Evolutionary conservation across 2,888 invertebrate species (phyloP), one percentile per base, ranked within the genome.

Genomic region (Chironomus riparius): DNA sequence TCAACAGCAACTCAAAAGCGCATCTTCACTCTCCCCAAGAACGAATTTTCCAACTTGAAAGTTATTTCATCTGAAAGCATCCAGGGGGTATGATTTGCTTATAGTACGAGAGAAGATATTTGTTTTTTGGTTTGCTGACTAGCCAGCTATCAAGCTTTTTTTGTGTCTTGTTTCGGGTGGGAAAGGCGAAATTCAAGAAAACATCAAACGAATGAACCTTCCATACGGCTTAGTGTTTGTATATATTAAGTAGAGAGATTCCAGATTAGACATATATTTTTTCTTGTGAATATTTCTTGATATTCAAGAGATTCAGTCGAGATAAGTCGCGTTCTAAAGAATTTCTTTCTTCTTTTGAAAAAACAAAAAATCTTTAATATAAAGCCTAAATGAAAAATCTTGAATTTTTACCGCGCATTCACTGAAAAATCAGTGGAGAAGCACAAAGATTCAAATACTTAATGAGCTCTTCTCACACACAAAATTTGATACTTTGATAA

Each of bases 401-500:
- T 10, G 2, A 38, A 38, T 38, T 48, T 47, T 68, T 24, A 22
- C 74, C 74, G 74, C 65, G 47, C 38, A 18, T 71, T 18, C 21
- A 56, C 10, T 38, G 18, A 56, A 15, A 56, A 56, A 56, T 56
- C 56, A 18, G 18, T 15, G 18, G 15, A n/a, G 56, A 15, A 18
- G n/a, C n/a, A 56, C n/a, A 56, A 18, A 56, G 56, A 56, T 18
- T 18, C 15, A 50, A 71, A 24, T 71, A 13, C 47, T 74, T 74
- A 74, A 74, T 47, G 74, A 74, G 65, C 74, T 74, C 68, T 74
- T 74, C 74, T 74, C 74, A 74, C 74, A 74, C 73, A 73, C 73
- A 73, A 73, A 50, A 73, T 73, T 62, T 62, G 65, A 65, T 65
- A 65, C 65, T 56, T 71, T 48, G 65, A 65, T 65, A 24, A 12